phyloP scores from a whole-genome alignment of 2,797 vertebrate species.

The Pogonophryne albipinna region DNA sequence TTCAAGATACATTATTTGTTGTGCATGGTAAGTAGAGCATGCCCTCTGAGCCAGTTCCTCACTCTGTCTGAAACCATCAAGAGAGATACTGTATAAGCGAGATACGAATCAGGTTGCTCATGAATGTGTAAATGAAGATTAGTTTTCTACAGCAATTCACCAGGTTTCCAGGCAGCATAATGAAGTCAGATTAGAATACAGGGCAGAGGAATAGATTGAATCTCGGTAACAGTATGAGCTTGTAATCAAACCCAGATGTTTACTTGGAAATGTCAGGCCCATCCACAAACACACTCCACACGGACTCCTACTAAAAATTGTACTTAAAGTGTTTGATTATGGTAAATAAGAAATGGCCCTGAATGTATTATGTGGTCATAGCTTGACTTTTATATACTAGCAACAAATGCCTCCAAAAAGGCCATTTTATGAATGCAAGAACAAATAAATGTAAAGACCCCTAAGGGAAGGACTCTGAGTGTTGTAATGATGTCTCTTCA shows the following conservation, averaged over 20 bases:
- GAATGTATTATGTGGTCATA: conserved; percentile 3
- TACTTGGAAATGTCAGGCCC: background rate
- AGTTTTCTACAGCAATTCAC: background rate
- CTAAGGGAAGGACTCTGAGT: background rate
- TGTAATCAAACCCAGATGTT: conserved; percentile 41
- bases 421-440: background rate
- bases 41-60: background rate
- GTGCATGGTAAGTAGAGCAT: background rate
- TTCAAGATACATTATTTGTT: background rate
- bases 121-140: conserved; percentile 19
- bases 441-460: background rate
- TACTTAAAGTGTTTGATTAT: conserved; percentile 22
- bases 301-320: background rate
- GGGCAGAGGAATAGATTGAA: background rate
- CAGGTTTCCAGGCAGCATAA: background rate
- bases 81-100: background rate
- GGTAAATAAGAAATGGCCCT: conserved; percentile 2
- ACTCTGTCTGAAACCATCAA: background rate
- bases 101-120: conserved; percentile 14
- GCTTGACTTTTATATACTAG: conserved; percentile 3
- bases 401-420: background rate
- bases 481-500: conserved; percentile 1
- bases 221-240: background rate
- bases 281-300: conserved; percentile 7
- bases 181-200: conserved; percentile 4